A percentile compares a stretch with the other conserved stretches of the same genome.
These are phyloP conservation scores for Lepidothrix coronata DNA, from an alignment of 2,113 vertebrate species.

Conservation along the genomic window DNA sequence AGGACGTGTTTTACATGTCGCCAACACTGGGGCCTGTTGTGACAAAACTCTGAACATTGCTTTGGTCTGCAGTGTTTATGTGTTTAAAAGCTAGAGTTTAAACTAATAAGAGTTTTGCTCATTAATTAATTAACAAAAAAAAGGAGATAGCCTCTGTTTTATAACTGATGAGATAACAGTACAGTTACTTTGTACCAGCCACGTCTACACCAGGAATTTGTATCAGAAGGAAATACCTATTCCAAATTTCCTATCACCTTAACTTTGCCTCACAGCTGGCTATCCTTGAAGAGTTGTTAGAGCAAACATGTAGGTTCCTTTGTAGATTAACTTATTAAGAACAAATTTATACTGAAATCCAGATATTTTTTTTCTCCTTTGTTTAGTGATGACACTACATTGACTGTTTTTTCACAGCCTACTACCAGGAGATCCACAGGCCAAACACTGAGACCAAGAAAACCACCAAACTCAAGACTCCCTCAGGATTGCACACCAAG, in stretches of 20 bases:
- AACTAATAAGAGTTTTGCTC: not conserved
- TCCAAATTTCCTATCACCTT: not conserved
- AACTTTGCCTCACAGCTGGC: not conserved
- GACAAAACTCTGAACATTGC: not conserved
- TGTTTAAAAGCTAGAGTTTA: not conserved
- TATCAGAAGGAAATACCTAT: not conserved
- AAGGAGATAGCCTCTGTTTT: not conserved
- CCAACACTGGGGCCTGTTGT: not conserved
- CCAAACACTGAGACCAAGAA: not conserved
- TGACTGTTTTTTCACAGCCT: not conserved
- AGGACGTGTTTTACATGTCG: not conserved
- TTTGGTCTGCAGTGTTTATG: not conserved
- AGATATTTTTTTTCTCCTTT: not conserved
- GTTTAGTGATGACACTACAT: not conserved
- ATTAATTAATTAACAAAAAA: not conserved
- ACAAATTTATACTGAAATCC: not conserved
- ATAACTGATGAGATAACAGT: not conserved
- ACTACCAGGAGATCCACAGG: not conserved
- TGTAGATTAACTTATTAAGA: not conserved
- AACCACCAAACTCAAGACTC: not conserved
- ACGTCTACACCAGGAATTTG: not conserved
- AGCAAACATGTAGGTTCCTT: not conserved
- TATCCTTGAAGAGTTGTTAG: not conserved
- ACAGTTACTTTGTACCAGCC: not conserved
- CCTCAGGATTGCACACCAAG: not conserved